Evolutionary conservation across 2,113 vertebrate species (phyloP).

Genomic region (Strix uralensis): DNA sequence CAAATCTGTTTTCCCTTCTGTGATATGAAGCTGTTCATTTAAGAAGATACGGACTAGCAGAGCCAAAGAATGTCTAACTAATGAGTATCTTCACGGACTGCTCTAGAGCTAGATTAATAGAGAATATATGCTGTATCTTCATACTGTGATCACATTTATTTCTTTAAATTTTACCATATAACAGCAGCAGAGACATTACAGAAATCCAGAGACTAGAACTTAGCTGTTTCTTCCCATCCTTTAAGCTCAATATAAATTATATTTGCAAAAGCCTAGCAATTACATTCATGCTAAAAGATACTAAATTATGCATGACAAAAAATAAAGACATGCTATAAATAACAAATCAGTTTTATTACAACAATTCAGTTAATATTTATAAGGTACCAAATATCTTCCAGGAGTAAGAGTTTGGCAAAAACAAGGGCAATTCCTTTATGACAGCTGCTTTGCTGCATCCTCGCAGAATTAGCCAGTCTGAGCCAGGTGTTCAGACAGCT

Average conservation of each 20-base stretch:
- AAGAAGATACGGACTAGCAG: background rate
- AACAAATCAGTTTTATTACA: background rate
- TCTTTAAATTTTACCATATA: slow-evolving; percentile 3
- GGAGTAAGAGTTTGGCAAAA: background rate
- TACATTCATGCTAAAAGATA: slow-evolving; percentile 10
- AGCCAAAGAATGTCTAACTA: background rate
- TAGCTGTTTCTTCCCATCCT: slow-evolving; percentile 43
- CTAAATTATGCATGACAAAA: slow-evolving; percentile 60
- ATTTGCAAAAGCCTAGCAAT: slow-evolving; percentile 58
- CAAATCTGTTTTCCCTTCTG: background rate
- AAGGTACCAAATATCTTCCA: background rate
- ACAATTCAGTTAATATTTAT: slow-evolving; percentile 31
- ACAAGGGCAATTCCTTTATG: background rate
- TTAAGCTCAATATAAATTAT: slow-evolving; percentile 56
- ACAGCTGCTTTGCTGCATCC: background rate
- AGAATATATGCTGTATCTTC: background rate
- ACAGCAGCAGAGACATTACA: background rate
- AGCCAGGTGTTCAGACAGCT: background rate
- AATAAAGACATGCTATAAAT: slow-evolving; percentile 6
- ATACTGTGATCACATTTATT: background rate
- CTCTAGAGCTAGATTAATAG: background rate
- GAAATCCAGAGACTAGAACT: background rate
- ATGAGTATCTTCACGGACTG: background rate
- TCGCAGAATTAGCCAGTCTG: background rate
- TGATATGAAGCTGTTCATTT: background rate